phyloP scores from a whole-genome alignment of 1,140 invertebrate species.

The Drosophila virilis region DNA sequence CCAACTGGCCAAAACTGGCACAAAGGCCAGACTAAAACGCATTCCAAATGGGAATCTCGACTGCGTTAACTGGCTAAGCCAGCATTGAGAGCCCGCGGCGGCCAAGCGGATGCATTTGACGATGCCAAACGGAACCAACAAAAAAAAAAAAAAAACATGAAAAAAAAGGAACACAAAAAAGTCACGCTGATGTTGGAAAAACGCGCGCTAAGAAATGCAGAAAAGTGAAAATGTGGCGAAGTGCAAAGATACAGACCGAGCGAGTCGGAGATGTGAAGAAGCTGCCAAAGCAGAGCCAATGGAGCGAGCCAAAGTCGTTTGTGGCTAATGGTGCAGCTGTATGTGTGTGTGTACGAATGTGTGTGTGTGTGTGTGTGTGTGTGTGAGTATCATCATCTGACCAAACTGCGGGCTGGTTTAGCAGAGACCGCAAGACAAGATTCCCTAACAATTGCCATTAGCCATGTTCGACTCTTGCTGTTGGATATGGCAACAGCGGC shows the following conservation, averaged over 20 bases:
- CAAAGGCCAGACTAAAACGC: constrained; percentile 29
- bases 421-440: constrained; percentile 56
- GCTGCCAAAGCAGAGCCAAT: constrained; percentile 27
- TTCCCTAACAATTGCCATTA: constrained; percentile 71
- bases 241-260: not conserved
- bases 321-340: constrained; percentile 38
- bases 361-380: constrained; percentile 22
- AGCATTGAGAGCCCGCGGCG: constrained; percentile 52
- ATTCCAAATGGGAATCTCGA: constrained; percentile 36
- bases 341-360: constrained; percentile 1
- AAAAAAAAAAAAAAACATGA: constrained; percentile 1
- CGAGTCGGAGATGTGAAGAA: constrained; percentile 7
- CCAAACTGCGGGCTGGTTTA: constrained; percentile 32
- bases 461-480: constrained; percentile 64
- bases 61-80: constrained; percentile 68
- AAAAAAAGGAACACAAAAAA: constrained; percentile 2
- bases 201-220: constrained; percentile 41
- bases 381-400: constrained; percentile 22
- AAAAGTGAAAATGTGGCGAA: constrained; percentile 67
- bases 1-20: constrained; percentile 21
- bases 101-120: constrained; percentile 72
- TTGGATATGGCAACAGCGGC: constrained; percentile 43
- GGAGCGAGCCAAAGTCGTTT: constrained; percentile 54
- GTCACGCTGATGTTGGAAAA: constrained; percentile 19
- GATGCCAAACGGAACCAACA: constrained; percentile 49